Evolutionary conservation across 2,113 vertebrate genomes (phyloP).

Genomic region (Mirza zaza): DNA sequence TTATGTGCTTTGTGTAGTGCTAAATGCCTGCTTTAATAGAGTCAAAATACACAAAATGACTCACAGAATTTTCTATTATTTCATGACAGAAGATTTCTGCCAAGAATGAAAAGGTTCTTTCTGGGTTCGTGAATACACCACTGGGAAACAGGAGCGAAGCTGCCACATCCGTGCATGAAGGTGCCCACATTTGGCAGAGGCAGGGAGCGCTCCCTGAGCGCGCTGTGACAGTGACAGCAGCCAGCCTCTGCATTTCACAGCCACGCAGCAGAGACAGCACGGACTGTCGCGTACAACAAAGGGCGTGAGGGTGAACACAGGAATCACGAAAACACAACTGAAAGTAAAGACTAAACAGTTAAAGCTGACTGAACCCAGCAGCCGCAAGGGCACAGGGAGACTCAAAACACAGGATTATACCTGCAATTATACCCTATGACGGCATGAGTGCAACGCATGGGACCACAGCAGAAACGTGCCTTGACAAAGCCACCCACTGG

Average conservation of each 20-base stretch:
- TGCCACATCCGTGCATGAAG: fast-evolving
- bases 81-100: neutral
- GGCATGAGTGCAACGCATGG: fast-evolving
- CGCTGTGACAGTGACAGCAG: fast-evolving
- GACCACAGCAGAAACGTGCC: neutral
- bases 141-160: too few species aligned
- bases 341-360: neutral
- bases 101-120: neutral
- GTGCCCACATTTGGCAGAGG: fast-evolving
- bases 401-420: neutral
- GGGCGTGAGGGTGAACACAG: fast-evolving
- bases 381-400: neutral
- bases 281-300: fast-evolving
- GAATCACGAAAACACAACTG: neutral
- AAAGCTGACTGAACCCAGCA: neutral
- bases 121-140: neutral
- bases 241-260: neutral
- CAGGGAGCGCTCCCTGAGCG: fast-evolving
- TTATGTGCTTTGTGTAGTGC: neutral
- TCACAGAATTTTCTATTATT: neutral
- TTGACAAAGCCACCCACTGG: fast-evolving
- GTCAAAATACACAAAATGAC: neutral
- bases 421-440: fast-evolving
- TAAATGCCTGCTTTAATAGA: neutral
- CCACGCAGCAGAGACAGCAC: neutral